Conservation (phyloP, 2,797 vertebrate species). For the Poeciliopsis gracilis region DNA sequence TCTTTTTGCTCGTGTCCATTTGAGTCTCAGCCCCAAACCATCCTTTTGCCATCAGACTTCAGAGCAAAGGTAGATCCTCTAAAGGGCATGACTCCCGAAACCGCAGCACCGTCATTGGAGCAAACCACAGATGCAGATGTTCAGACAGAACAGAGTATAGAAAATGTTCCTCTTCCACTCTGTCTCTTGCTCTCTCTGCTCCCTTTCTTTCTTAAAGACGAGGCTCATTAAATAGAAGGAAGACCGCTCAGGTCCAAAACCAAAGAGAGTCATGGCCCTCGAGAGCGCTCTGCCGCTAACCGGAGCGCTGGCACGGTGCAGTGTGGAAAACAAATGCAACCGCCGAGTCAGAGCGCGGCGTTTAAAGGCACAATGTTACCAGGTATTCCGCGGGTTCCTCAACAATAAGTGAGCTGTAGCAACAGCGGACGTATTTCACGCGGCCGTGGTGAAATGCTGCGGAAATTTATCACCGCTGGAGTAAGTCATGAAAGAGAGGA, state of each 20-base stretch:
- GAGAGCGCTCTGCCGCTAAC: constrained; percentile 63
- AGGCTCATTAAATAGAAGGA: constrained; percentile 71
- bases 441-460: neutral
- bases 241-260: constrained; percentile 62
- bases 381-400: constrained; percentile 41
- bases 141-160: constrained; percentile 62
- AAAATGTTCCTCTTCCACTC: constrained; percentile 38
- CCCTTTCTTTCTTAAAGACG: constrained; percentile 49
- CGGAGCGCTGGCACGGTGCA: constrained; percentile 49
- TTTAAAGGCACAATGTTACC: constrained; percentile 58
- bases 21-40: neutral
- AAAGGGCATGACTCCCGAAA: constrained; percentile 65
- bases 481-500: neutral
- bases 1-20: constrained; percentile 34
- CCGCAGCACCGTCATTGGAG: constrained; percentile 65
- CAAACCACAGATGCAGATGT: constrained; percentile 79
- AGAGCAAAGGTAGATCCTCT: constrained; percentile 65
- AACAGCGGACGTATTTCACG: neutral
- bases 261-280: constrained; percentile 66
- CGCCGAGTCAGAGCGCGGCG: constrained; percentile 40
- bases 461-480: neutral
- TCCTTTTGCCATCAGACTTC: constrained; percentile 57
- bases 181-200: neutral
- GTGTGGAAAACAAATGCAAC: constrained; percentile 70
- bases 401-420: constrained; percentile 54